A percentile compares a stretch with the other conserved stretches of the same genome.
These are phyloP conservation scores for Oplegnathus fasciatus DNA, from an alignment of 2,113 vertebrate species.

Conservation along the genomic window DNA sequence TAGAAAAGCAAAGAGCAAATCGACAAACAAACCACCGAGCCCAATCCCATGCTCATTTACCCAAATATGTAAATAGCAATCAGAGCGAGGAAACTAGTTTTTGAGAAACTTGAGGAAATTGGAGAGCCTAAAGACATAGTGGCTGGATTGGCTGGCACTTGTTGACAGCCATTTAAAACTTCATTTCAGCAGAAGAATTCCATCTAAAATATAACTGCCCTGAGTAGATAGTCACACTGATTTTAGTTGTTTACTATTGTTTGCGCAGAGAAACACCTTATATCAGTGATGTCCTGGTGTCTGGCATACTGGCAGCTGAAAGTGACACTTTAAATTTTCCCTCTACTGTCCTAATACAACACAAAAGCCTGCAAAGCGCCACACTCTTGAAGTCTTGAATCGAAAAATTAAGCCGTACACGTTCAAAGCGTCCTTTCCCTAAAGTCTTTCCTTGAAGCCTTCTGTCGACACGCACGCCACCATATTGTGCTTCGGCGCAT, in stretches of 20 bases:
- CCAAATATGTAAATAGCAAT: constrained; percentile 86
- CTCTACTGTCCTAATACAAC: constrained; percentile 5
- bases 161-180: constrained; percentile 64
- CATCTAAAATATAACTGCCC: constrained; percentile 46
- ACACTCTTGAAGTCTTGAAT: constrained; percentile 10
- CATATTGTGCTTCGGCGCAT: background rate
- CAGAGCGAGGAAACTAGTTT: constrained; percentile 80
- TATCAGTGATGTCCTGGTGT: constrained; percentile 15
- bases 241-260: constrained; percentile 52
- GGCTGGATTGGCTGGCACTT: constrained; percentile 62
- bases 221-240: constrained; percentile 60
- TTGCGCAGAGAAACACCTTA: constrained; percentile 1
- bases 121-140: constrained; percentile 73
- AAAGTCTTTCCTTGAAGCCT: constrained; percentile 49
- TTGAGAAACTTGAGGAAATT: constrained; percentile 73
- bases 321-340: background rate
- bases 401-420: constrained; percentile 34
- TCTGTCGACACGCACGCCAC: constrained; percentile 16
- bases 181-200: constrained; percentile 61
- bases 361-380: constrained; percentile 15
- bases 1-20: constrained; percentile 85
- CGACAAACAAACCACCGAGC: constrained; percentile 84
- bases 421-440: constrained; percentile 36
- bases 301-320: background rate
- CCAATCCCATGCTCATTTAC: constrained; percentile 83